phyloP scores from a whole-genome alignment of 2,797 vertebrate genomes.

The Oreochromis grahami region DNA sequence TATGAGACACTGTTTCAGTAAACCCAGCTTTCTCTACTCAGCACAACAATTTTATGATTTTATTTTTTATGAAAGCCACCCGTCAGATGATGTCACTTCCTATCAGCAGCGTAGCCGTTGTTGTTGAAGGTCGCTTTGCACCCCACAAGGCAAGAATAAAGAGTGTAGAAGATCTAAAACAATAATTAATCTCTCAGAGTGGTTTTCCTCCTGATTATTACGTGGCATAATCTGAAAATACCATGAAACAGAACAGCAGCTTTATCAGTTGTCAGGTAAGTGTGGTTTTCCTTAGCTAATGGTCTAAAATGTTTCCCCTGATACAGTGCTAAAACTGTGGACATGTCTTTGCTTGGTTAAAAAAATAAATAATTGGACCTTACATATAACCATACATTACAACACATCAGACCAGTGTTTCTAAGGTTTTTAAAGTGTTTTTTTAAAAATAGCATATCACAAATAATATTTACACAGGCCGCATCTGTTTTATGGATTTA shows the following conservation, averaged over 20 bases:
- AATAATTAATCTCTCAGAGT: not conserved
- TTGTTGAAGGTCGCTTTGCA: not conserved
- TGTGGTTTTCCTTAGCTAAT: not conserved
- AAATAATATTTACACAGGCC: not conserved
- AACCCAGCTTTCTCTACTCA: not conserved
- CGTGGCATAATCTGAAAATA: not conserved
- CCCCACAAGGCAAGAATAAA: not conserved
- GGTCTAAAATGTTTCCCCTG: not conserved
- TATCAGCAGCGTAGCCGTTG: accelerated
- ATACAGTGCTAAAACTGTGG: not conserved
- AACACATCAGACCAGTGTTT: not conserved
- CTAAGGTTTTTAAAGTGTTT: not conserved
- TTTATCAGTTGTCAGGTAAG: not conserved
- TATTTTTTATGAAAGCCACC: not conserved
- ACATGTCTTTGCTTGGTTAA: not conserved
- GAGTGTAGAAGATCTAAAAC: not conserved
- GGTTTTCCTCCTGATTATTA: accelerated
- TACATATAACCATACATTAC: not conserved
- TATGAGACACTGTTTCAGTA: not conserved
- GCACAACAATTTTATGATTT: not conserved
- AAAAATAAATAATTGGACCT: not conserved
- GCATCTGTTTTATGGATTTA: not conserved
- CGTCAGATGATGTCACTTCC: not conserved
- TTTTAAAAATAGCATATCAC: accelerated
- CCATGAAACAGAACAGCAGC: not conserved